Percentiles rank a stretch among this genome's conserved stretches.
These are phyloP conservation scores for Tyto alba DNA, from an alignment of 2,113 vertebrate genomes.

Conservation along the genomic window DNA sequence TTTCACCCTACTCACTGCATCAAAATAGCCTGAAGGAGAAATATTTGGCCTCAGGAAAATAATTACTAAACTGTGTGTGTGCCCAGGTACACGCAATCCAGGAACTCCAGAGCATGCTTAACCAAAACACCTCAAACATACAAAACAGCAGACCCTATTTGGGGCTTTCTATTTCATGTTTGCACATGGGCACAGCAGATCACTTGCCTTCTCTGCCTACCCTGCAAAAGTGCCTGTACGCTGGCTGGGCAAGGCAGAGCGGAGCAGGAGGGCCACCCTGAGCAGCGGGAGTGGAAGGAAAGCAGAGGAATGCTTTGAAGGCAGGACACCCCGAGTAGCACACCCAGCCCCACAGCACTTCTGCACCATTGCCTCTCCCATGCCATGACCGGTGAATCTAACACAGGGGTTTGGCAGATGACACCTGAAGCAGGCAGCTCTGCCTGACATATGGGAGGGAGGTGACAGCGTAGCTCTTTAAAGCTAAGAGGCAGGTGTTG, in stretches of 20 bases:
- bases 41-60: background rate
- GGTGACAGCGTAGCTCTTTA: background rate
- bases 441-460: background rate
- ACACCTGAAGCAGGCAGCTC: background rate
- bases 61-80: background rate
- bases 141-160: background rate
- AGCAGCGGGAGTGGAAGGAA: background rate
- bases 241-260: background rate
- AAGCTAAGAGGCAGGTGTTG: background rate
- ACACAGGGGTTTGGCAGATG: background rate
- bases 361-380: background rate
- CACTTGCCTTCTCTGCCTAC: background rate
- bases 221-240: background rate
- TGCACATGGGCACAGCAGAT: background rate
- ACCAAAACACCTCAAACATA: background rate
- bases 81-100: rapidly evolving
- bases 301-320: background rate
- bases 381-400: background rate
- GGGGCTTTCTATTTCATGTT: background rate
- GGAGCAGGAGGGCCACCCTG: rapidly evolving
- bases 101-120: background rate
- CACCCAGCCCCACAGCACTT: background rate
- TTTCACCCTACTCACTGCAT: background rate
- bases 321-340: background rate
- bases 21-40: slow-evolving; percentile 16